These are phyloP conservation scores for Diachrysia chrysitis DNA, from an alignment of 2,888 invertebrate genomes.

Conservation along the genomic window DNA sequence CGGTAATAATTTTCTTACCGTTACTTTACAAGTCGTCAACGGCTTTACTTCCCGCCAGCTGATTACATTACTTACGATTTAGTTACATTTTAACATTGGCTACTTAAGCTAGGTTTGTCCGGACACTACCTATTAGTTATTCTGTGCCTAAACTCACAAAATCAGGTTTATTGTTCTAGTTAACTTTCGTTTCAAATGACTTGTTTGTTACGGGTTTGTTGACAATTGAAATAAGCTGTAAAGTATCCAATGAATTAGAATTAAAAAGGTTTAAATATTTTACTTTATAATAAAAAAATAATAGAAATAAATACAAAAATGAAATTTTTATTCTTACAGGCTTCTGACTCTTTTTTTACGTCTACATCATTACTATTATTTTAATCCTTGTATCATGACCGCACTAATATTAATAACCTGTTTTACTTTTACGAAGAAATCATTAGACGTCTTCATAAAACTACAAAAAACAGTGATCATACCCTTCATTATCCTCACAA, in stretches of 20 bases:
- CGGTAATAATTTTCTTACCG: conserved; percentile 41
- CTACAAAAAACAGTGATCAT: too few relatives aligned
- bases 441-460: neutral
- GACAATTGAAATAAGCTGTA: too few relatives aligned
- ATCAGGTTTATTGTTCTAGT: neutral
- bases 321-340: too few relatives aligned
- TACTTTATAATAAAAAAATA: too few relatives aligned
- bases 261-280: too few relatives aligned
- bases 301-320: too few relatives aligned
- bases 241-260: too few relatives aligned
- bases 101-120: neutral
- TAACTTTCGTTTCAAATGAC: neutral
- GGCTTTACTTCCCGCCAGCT: conserved; percentile 37
- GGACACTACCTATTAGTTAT: neutral
- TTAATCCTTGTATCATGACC: too few relatives aligned
- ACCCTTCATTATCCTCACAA: neutral
- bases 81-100: conserved; percentile 16
- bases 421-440: neutral
- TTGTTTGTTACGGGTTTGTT: neutral
- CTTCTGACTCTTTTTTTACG: too few relatives aligned
- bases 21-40: conserved; percentile 23
- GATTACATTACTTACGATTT: conserved; percentile 41
- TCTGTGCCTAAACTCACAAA: neutral
- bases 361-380: too few relatives aligned
- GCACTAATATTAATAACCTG: too few relatives aligned